These are phyloP conservation scores for Acanthacorydalis orientalis DNA, from an alignment of 2,888 invertebrate genomes.

Conservation along the genomic window DNA sequence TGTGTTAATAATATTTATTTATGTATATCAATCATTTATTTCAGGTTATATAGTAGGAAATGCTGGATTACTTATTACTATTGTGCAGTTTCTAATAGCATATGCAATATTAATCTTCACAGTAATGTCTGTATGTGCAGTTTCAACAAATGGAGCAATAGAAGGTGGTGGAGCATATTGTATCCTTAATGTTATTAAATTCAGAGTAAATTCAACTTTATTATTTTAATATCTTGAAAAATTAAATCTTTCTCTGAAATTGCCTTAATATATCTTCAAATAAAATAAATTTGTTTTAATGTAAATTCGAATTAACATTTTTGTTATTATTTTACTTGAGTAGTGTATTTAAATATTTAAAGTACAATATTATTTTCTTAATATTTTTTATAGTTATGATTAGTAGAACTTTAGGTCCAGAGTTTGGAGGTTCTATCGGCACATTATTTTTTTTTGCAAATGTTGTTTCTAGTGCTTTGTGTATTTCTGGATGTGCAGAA, in stretches of 20 bases:
- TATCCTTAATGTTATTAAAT: constrained; percentile 97
- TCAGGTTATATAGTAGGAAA: constrained; percentile 93
- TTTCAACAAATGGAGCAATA: constrained; percentile 97
- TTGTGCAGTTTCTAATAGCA: constrained; percentile 78
- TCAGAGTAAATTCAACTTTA: constrained; percentile 31
- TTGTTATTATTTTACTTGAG: constrained; percentile 5
- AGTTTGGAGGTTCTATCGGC: constrained; percentile 98
- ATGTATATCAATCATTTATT: constrained; percentile 17
- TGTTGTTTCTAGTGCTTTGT: constrained; percentile 90
- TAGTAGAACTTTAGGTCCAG: constrained; percentile 91
- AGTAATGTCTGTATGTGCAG: constrained; percentile 93
- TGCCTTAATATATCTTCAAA: not conserved
- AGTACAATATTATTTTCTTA: not conserved
- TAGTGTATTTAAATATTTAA: not conserved
- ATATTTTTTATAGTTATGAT: constrained; percentile 72
- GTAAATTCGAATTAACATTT: not conserved
- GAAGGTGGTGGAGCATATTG: constrained; percentile 99
- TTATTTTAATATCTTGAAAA: not conserved
- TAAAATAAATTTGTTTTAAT: not conserved
- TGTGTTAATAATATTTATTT: too few species aligned
- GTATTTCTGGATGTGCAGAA: constrained; percentile 91
- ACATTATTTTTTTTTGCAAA: constrained; percentile 97
- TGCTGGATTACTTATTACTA: constrained; percentile 75
- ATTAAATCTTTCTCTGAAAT: not conserved
- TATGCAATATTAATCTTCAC: constrained; percentile 92